A percentile compares a stretch with the other conserved stretches of the same genome.
Evolutionary conservation across 2,797 vertebrate genomes (phyloP).

Genomic region (Takifugu ocellatus): DNA sequence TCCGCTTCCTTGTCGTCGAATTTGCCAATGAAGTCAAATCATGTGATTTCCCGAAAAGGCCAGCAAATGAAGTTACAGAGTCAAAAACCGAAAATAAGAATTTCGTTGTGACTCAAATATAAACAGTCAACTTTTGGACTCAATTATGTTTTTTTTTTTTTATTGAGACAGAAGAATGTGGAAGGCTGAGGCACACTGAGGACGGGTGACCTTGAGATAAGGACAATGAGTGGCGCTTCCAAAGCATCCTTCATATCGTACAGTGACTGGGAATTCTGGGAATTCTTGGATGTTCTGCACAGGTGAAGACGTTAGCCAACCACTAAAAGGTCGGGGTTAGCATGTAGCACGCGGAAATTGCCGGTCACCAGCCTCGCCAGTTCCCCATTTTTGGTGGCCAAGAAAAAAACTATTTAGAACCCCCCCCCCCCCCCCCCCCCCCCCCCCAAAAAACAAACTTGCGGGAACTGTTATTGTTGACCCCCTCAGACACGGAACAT

Average conservation of each 20-base stretch:
- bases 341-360: neutral
- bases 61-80: slow-evolving; percentile 30
- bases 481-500: neutral
- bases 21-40: slow-evolving; percentile 14
- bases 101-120: neutral
- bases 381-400: no score
- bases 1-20: neutral
- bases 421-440: neutral
- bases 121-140: no score
- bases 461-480: neutral
- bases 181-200: neutral
- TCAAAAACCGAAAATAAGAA: slow-evolving; percentile 19
- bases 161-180: neutral
- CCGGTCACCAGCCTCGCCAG: neutral
- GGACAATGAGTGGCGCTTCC: neutral
- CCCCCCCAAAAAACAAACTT: neutral
- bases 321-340: neutral
- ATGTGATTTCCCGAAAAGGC: slow-evolving; percentile 36
- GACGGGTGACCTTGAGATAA: neutral
- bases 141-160: neutral
- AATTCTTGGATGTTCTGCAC: no score
- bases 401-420: neutral
- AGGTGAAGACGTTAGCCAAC: neutral
- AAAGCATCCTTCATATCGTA: no score
- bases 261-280: no score